Conservation (phyloP, 1,140 invertebrate species). For the Drosophila malerkotliana region DNA sequence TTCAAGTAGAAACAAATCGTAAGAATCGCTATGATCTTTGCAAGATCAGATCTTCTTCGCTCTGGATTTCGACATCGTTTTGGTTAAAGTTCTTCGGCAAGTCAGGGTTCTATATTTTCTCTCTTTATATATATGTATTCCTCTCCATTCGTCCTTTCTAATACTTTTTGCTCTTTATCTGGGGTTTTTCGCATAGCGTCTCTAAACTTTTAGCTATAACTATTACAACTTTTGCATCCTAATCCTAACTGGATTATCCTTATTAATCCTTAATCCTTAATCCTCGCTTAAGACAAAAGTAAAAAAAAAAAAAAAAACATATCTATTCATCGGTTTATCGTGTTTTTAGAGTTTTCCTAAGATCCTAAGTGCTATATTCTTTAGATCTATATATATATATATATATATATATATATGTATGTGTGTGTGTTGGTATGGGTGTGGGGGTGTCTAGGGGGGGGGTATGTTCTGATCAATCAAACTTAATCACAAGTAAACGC, state of each 20-base stretch:
- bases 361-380: conserved; percentile 14
- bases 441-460: neutral
- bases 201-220: conserved; percentile 77
- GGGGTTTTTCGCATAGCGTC: conserved; percentile 62
- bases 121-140: neutral
- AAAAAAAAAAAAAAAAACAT: conserved; percentile 37
- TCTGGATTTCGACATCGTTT: conserved; percentile 57
- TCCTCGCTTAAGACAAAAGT: neutral
- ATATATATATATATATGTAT: conserved; percentile 27
- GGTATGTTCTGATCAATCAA: conserved; percentile 29
- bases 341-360: conserved; percentile 13
- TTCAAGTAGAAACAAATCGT: conserved; percentile 77
- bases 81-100: conserved; percentile 68
- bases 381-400: conserved; percentile 26
- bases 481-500: conserved; percentile 80
- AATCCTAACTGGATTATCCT: neutral
- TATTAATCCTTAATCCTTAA: neutral
- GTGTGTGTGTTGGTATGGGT: conserved; percentile 4
- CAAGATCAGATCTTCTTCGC: conserved; percentile 61
- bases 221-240: conserved; percentile 33
- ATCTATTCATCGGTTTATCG: neutral
- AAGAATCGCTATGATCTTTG: conserved; percentile 37
- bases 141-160: conserved; percentile 31
- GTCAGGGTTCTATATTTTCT: conserved; percentile 15
- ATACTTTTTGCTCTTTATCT: conserved; percentile 67